phyloP scores from a whole-genome alignment of 2,113 vertebrate genomes.

The Lipotes vexillifer region DNA sequence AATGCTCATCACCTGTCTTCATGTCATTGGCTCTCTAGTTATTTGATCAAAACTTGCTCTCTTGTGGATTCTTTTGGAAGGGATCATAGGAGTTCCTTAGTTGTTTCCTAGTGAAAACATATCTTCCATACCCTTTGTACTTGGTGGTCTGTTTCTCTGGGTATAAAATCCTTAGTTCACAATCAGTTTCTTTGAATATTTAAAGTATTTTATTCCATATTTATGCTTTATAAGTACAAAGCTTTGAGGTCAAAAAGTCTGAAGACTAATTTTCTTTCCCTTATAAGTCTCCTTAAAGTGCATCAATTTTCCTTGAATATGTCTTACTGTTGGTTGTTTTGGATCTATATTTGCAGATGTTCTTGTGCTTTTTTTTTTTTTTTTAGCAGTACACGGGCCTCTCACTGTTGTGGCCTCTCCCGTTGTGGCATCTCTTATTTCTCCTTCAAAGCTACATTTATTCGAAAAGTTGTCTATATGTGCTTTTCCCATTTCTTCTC shows the following conservation, averaged over 20 bases:
- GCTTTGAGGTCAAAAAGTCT: background rate
- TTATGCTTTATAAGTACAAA: background rate
- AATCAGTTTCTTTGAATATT: background rate
- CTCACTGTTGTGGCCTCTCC: too few species aligned
- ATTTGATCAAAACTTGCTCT: background rate
- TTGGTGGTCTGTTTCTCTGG: background rate
- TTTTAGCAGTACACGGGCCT: too few species aligned
- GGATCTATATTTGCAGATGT: background rate
- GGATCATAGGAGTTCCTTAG: background rate
- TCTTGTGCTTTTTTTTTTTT: background rate
- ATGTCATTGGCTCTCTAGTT: background rate
- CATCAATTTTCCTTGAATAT: background rate
- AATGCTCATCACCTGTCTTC: background rate
- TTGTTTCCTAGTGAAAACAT: background rate
- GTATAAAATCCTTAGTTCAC: background rate
- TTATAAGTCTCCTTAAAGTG: background rate
- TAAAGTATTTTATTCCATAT: background rate
- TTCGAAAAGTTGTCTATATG: background rate
- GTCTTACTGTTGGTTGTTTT: background rate
- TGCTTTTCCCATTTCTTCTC: background rate
- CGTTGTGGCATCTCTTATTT: background rate
- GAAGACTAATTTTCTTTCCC: background rate
- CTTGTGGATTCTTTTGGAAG: background rate
- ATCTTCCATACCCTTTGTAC: background rate
- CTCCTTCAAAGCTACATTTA: background rate